A percentile compares a stretch with the other conserved stretches of the same genome.
Conservation (phyloP, 2,888 invertebrate species). For the Cremastobaeus sp. region DNA sequence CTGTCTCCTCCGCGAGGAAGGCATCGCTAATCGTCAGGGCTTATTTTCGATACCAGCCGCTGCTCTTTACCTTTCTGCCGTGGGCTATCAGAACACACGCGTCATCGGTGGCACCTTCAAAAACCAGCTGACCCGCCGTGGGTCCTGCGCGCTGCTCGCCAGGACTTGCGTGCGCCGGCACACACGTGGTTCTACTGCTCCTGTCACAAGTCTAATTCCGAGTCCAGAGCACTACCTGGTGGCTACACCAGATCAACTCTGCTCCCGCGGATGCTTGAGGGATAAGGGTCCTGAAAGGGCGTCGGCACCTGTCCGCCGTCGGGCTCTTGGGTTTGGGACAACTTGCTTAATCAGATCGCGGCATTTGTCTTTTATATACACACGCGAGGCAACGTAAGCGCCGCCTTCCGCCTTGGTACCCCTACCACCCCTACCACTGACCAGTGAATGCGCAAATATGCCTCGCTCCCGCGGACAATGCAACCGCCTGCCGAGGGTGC, state of each 20-base stretch:
- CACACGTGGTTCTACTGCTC: conserved; percentile 69
- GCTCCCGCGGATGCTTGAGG: background rate
- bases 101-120: conserved; percentile 9
- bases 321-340: conserved; percentile 62
- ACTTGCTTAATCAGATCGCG: conserved; percentile 74
- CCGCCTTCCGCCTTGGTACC: conserved; percentile 65
- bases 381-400: conserved; percentile 64
- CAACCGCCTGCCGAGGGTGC: too few relatives aligned
- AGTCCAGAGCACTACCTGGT: background rate
- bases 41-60: conserved; percentile 7
- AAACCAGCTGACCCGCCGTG: conserved; percentile 17
- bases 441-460: conserved; percentile 25
- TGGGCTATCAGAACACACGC: background rate
- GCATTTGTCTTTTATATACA: conserved; percentile 76
- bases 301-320: conserved; percentile 19
- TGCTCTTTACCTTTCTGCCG: conserved; percentile 30
- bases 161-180: conserved; percentile 48
- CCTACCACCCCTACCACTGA: conserved; percentile 43
- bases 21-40: conserved; percentile 60
- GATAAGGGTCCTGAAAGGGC: background rate
- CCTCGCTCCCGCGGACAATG: too few relatives aligned
- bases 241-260: background rate
- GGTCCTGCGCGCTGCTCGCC: conserved; percentile 15
- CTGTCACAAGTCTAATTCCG: background rate
- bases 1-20: conserved; percentile 70